Evolutionary conservation across 2,797 vertebrate species (phyloP).

Genomic region (Parauchenoglanis punctatus): DNA sequence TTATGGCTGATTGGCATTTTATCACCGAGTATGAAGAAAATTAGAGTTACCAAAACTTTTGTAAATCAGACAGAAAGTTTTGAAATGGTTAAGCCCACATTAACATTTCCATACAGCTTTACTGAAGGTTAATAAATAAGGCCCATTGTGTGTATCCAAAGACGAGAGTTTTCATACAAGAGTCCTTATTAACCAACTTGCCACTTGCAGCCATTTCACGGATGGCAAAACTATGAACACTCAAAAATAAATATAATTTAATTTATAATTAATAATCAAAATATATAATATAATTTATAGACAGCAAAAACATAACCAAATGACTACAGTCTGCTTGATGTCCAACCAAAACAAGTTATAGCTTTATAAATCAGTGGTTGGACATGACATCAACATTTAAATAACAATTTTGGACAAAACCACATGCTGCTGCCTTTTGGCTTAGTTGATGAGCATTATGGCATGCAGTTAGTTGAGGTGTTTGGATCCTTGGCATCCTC

Average conservation of each 20-base stretch:
- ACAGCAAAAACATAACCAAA: background rate
- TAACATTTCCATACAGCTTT: background rate
- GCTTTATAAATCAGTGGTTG: background rate
- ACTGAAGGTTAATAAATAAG: background rate
- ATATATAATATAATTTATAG: background rate
- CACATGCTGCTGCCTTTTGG: background rate
- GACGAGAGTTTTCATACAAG: background rate
- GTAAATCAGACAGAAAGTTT: background rate
- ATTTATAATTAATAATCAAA: too few species aligned
- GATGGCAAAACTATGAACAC: background rate
- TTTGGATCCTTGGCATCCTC: background rate
- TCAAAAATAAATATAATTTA: background rate
- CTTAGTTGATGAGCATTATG: background rate
- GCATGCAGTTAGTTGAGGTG: background rate
- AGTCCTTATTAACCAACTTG: background rate
- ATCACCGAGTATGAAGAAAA: background rate
- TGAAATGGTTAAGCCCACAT: background rate
- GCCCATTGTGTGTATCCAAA: background rate
- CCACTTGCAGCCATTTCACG: background rate
- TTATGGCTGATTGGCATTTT: background rate
- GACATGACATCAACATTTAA: background rate
- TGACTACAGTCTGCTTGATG: background rate
- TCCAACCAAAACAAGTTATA: background rate
- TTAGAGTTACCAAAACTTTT: background rate
- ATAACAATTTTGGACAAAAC: background rate